Percentiles rank a stretch among this genome's conserved stretches.
These are phyloP conservation scores for Acanthornis magna DNA, from an alignment of 2,797 vertebrate genomes.

Conservation along the genomic window DNA sequence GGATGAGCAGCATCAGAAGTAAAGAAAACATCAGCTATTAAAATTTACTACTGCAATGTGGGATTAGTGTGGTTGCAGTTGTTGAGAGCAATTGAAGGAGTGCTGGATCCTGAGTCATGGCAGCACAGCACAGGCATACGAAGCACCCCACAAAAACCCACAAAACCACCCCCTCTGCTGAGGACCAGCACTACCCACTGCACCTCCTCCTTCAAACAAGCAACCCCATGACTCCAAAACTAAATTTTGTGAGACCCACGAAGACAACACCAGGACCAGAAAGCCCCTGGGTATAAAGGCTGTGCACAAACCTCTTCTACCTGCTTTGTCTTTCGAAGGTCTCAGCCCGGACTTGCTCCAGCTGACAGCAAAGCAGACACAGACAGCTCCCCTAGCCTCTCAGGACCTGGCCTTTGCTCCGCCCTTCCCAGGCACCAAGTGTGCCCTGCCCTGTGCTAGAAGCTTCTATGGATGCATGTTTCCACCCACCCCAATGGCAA, in stretches of 20 bases:
- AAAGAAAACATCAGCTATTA: not conserved
- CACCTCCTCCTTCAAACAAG: not conserved
- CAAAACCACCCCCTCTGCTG: accelerated
- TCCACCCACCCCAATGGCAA: accelerated
- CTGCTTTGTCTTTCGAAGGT: accelerated
- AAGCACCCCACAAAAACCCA: accelerated
- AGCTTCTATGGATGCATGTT: not conserved
- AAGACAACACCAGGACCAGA: accelerated
- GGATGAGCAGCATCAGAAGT: not conserved
- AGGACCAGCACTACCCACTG: too few relatives aligned
- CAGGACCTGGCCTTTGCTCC: accelerated
- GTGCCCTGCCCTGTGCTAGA: accelerated
- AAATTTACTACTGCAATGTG: accelerated
- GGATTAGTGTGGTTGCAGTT: not conserved
- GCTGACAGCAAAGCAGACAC: accelerated
- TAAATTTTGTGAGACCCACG: accelerated
- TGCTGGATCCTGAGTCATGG: accelerated
- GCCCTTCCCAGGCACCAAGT: not conserved
- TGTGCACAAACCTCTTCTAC: not conserved
- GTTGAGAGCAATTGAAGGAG: accelerated
- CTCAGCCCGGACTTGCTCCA: accelerated
- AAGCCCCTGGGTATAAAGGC: not conserved
- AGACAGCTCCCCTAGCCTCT: accelerated
- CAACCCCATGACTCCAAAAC: not conserved
- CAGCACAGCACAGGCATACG: accelerated